Evolutionary conservation across 2,888 invertebrate genomes (phyloP), one percentile per base, ranked within the genome.

Genomic region (Terebella lapidaria): DNA sequence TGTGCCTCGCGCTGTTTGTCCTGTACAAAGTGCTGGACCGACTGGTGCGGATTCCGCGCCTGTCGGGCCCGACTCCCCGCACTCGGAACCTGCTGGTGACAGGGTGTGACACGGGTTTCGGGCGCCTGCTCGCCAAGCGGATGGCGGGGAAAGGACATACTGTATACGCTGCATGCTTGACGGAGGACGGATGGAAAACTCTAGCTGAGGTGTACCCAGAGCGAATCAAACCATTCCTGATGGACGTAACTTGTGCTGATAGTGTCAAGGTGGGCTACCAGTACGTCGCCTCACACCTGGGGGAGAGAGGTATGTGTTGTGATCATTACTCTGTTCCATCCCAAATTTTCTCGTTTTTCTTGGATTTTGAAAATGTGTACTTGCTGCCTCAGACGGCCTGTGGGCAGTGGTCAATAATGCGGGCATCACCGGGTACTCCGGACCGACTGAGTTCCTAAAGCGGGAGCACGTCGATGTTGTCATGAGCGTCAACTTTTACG

Each of bases 371-470:
- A n/a, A n/a, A n/a, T n/a, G n/a, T n/a, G n/a, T n/a, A n/a, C n/a
- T n/a, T n/a, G n/a, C 35, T 35, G 10, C 10, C 35, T 57, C 62
- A 66, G 1, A 62, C 77, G 78, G 76, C 53, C 66, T 78, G 30
- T 79, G 79, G 78, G 78, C 76, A 26, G 57, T 79, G 22, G 78
- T 79, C 26, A 79, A 78, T 67, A 79, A 79, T 67, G 77, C 77
- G 47, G 78, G 77, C 3, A 70, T 77, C 10, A 74, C 72, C 68
- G 74, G 73, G 57, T 71, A 71, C 54, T 65, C 74, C 3, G 76
- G 76, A 51, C 59, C 59, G 24, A 54, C 75, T 25, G 76, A 77
- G 60, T 75, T 74, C 72, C 75, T 75, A 18, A 71, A 76, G 2
- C 73, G 74, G 30, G 63, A 62, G 15, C 60, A 74, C 4, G 64